A percentile compares a stretch with the other conserved stretches of the same genome.
phyloP scores from a whole-genome alignment of 2,797 vertebrate genomes.

The Threskiornis aethiopicus region DNA sequence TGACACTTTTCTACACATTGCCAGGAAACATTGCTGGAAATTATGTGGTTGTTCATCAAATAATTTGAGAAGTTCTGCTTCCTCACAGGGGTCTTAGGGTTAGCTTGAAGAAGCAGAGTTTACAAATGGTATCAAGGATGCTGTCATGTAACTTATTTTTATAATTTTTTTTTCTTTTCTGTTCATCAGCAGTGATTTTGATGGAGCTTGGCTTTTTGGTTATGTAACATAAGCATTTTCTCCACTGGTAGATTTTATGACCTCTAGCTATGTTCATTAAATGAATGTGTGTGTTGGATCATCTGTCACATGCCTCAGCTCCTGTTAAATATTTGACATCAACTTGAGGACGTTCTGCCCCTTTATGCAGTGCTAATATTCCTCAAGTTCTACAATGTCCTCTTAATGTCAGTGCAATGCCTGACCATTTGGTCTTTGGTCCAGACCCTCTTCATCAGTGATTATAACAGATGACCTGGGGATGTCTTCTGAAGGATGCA shows the following conservation, averaged over 20 bases:
- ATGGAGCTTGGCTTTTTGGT: not conserved
- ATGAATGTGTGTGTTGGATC: not conserved
- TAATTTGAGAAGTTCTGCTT: not conserved
- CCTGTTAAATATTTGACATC: not conserved
- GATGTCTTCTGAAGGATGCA: not conserved
- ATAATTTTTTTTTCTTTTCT: not conserved
- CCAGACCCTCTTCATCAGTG: not conserved
- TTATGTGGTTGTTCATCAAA: not conserved
- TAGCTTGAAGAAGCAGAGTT: not conserved
- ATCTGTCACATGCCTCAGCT: not conserved
- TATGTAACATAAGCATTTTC: not conserved
- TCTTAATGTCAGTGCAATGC: not conserved
- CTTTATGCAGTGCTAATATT: not conserved
- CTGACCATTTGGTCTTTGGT: not conserved
- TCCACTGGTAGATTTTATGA: not conserved
- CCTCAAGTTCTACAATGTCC: not conserved
- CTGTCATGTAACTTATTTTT: not conserved
- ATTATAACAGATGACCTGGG: not conserved
- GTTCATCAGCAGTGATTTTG: not conserved
- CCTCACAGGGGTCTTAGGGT: not conserved
- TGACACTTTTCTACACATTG: not conserved
- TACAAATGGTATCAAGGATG: not conserved
- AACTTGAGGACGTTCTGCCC: not conserved
- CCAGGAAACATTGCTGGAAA: not conserved
- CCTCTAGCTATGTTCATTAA: not conserved